A percentile compares a stretch with the other conserved stretches of the same genome.
phyloP scores from a whole-genome alignment of 2,797 vertebrate species.

The Steatocranus sp. region DNA sequence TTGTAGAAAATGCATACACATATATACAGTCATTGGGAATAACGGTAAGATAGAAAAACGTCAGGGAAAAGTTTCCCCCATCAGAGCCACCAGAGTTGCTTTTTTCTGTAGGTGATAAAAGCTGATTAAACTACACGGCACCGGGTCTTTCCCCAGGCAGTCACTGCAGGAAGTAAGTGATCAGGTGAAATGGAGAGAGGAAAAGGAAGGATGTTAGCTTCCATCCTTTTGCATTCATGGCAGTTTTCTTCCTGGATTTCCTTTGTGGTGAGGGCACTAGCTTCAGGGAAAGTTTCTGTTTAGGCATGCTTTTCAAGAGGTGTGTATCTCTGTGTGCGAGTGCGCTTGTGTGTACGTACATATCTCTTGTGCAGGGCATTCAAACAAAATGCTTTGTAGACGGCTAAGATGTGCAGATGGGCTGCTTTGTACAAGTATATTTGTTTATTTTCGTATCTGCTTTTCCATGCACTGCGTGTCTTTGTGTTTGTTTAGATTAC shows the following conservation, averaged over 20 bases:
- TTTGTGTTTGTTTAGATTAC: neutral
- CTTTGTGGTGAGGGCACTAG: slow-evolving; percentile 31
- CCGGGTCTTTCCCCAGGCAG: slow-evolving; percentile 1
- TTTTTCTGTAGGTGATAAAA: slow-evolving; percentile 9
- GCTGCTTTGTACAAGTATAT: neutral
- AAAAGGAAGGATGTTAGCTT: slow-evolving; percentile 38
- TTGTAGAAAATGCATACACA: fast-evolving
- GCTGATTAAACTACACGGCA: slow-evolving; percentile 36
- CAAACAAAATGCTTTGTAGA: neutral
- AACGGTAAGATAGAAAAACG: neutral
- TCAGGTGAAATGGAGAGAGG: slow-evolving; percentile 21
- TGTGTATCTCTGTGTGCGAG: neutral
- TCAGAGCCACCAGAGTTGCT: neutral
- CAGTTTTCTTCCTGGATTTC: slow-evolving; percentile 25
- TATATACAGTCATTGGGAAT: neutral
- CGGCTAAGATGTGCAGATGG: slow-evolving; percentile 13
- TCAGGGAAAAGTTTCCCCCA: neutral
- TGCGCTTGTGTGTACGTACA: neutral
- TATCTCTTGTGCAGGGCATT: neutral
- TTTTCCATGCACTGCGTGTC: neutral
- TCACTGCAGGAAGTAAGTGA: slow-evolving; percentile 38
- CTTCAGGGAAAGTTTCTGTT: slow-evolving; percentile 45
- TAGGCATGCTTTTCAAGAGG: slow-evolving; percentile 34
- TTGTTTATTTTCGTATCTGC: neutral
- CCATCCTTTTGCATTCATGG: slow-evolving; percentile 40